A percentile compares a stretch with the other conserved stretches of the same genome.
Conservation (phyloP, 2,797 vertebrate genomes). For the Hypotaenidia okinawae region DNA sequence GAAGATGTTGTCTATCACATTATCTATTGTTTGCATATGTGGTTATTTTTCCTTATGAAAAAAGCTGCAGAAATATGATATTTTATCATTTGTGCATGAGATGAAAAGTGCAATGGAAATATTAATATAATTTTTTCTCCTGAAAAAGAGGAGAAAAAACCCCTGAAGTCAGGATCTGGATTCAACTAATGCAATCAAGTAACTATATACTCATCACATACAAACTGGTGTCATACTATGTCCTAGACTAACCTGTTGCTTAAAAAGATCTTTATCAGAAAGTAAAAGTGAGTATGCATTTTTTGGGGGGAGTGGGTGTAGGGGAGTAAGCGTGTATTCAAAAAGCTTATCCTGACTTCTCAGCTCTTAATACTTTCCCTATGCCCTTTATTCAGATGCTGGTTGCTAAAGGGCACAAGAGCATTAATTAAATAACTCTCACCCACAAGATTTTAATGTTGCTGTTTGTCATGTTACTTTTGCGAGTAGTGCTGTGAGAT, state of each 20-base stretch:
- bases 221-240: neutral
- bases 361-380: neutral
- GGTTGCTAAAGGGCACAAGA: neutral
- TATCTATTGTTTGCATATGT: neutral
- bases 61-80: neutral
- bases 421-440: neutral
- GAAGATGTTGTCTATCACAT: neutral
- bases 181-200: neutral
- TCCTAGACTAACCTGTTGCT: neutral
- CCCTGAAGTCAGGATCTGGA: neutral
- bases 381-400: neutral
- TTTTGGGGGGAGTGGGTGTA: no score
- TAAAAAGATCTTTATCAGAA: neutral
- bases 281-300: neutral
- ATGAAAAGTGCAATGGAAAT: neutral
- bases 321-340: neutral
- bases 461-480: neutral
- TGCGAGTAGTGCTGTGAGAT: neutral
- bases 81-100: neutral
- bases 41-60: neutral
- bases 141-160: neutral
- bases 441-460: neutral
- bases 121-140: neutral
- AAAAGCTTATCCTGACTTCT: neutral
- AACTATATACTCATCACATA: neutral